A percentile compares a stretch with the other conserved stretches of the same genome.
These are phyloP conservation scores for Prionailurus viverrinus DNA, from an alignment of 2,113 vertebrate genomes.

Conservation along the genomic window DNA sequence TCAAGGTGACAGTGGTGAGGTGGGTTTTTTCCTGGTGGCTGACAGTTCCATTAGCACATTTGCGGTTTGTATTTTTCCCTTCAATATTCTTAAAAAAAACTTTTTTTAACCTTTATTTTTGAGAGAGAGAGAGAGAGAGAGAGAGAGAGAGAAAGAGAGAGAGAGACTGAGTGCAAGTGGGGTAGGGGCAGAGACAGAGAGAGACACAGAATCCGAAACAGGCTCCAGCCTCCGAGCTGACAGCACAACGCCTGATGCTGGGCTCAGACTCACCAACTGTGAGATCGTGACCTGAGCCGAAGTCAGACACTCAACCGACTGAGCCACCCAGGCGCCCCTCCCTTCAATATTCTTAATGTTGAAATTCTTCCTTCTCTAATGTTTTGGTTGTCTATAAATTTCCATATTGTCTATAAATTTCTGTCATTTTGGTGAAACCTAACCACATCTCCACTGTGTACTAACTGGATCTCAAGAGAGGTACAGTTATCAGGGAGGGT, in stretches of 20 bases:
- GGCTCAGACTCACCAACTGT: too few relatives aligned
- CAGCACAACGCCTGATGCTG: too few relatives aligned
- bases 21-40: not conserved
- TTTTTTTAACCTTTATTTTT: too few relatives aligned
- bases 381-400: not conserved
- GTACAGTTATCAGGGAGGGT: not conserved
- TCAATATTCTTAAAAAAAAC: not conserved
- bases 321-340: too few relatives aligned
- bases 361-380: not conserved
- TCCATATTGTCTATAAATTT: not conserved
- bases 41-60: not conserved
- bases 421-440: not conserved
- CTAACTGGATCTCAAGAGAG: not conserved
- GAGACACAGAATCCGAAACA: too few relatives aligned
- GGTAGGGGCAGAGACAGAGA: too few relatives aligned
- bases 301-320: too few relatives aligned
- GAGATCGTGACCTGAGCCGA: too few relatives aligned
- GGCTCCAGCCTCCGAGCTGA: too few relatives aligned
- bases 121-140: too few relatives aligned
- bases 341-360: not conserved
- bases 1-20: not conserved
- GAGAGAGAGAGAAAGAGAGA: too few relatives aligned
- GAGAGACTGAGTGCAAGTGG: too few relatives aligned
- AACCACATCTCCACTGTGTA: not conserved
- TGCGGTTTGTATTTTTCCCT: not conserved